Conservation (phyloP, 2,797 vertebrate genomes). For the Mallotus villosus region DNA sequence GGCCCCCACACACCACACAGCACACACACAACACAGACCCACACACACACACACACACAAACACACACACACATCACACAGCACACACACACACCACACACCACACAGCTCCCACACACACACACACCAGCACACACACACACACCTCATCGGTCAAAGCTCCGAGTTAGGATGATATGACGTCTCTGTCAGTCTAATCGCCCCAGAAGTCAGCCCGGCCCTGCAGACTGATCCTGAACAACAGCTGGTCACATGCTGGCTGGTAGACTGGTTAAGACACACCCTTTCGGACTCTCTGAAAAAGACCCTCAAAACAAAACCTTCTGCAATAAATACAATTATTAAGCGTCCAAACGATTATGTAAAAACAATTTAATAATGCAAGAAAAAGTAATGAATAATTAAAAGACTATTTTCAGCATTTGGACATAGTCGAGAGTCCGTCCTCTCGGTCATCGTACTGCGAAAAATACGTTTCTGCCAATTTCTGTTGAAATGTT, state of each 20-base stretch:
- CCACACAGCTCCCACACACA: too few species aligned
- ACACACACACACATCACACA: too few species aligned
- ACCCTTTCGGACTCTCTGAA: not conserved
- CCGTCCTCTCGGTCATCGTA: conserved; percentile 7
- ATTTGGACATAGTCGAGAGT: conserved; percentile 17
- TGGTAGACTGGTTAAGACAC: not conserved
- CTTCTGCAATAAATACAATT: conserved; percentile 37
- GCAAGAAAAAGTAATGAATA: conserved; percentile 2
- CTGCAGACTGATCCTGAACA: not conserved
- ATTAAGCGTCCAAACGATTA: conserved; percentile 35
- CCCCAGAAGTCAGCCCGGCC: not conserved
- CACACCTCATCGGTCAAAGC: too few species aligned
- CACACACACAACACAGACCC: too few species aligned
- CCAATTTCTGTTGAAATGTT: not conserved
- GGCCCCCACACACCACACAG: too few species aligned
- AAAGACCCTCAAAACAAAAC: not conserved
- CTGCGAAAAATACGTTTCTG: conserved; percentile 3
- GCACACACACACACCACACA: too few species aligned
- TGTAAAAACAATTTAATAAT: conserved; percentile 41
- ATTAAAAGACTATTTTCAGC: not conserved
- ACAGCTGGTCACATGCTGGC: not conserved
- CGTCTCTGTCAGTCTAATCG: not conserved
- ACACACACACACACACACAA: too few species aligned
- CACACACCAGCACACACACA: too few species aligned
- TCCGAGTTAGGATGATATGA: too few species aligned